Evolutionary conservation across 2,797 vertebrate species (phyloP), one percentile per base, ranked within the genome.

Genomic region (Poecilia gillii): DNA sequence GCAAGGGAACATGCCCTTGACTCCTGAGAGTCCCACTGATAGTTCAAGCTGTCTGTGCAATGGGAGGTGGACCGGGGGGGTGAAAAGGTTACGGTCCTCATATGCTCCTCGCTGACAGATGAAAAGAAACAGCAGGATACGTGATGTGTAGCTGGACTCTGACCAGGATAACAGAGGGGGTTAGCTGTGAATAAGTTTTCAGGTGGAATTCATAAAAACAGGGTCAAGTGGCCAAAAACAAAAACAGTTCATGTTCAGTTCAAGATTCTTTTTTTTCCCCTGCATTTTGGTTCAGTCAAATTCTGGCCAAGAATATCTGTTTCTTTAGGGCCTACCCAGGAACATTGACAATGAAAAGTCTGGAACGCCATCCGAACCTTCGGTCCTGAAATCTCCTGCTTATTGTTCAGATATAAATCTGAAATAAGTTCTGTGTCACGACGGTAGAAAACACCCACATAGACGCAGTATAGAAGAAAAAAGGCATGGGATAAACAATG

Each of bases 1-100:
- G 49, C 23, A 73, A 79, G 49, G 77, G 79, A 81, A 74, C 31
- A 0, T 72, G 76, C 81, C 82, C 74, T 89, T 90, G 81, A 76
- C 53, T 72, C 47, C 5, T 33, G 25, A 78, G 59, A 72, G 72
- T 76, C 78, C 77, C 28, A 62, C 74, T 80, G 85, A 66, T 70
- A 23, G 85, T 76, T 84, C 76, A 71, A 53, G 57, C 70, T 76
- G 74, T 75, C 51, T 66, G 68, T 83, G 75, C 62, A 31, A 39
- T 51, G 39, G 9, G 59, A 75, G 72, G 64, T 80, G 18, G 72
- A 71, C 66, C 53, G n/a, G 73, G 8, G 59, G 75, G 74, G 64
- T 83, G 81, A 82, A 74, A 45, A 78, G 59, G 70, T 78, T 73
- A 55, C 4, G 47, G 46, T 79, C 75, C 72, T 86, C 62, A 0